These are phyloP conservation scores for Anguilla anguilla DNA, from an alignment of 2,797 vertebrate genomes.

Conservation along the genomic window DNA sequence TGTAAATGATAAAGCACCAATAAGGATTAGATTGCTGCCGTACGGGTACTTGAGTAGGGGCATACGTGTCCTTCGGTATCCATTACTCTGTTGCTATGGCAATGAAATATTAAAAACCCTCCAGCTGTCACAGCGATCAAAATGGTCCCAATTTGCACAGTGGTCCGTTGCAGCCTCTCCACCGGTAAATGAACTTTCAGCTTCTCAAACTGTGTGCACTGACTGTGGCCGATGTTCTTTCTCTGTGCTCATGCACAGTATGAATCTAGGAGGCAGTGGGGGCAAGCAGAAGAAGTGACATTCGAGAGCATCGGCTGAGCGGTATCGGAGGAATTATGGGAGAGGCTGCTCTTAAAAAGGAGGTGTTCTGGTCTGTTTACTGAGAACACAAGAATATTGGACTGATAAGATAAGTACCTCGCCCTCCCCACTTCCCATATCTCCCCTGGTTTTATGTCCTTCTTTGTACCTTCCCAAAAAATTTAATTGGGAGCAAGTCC, in stretches of 20 bases:
- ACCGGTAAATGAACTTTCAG: not conserved
- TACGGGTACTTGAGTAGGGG: not conserved
- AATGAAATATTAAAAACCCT: not conserved
- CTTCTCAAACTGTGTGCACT: not conserved
- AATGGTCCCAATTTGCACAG: not conserved
- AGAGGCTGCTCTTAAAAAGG: not conserved
- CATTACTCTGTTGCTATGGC: conserved; percentile 1
- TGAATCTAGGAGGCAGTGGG: not conserved
- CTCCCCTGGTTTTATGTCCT: not conserved
- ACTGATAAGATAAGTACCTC: not conserved
- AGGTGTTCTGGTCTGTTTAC: not conserved
- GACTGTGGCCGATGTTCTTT: not conserved
- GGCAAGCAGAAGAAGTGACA: not conserved
- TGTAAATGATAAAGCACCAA: not conserved
- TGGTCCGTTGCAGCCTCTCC: not conserved
- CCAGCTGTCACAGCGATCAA: not conserved
- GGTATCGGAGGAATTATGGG: not conserved
- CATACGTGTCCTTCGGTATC: not conserved
- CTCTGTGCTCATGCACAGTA: not conserved
- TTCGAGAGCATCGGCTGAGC: not conserved
- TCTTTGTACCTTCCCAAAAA: not conserved
- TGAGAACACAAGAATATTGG: not conserved
- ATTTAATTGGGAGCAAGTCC: not conserved
- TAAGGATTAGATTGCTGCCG: not conserved
- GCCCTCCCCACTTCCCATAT: not conserved